A percentile compares a stretch with the other conserved stretches of the same genome.
These are phyloP conservation scores for Hyaena hyaena DNA, from an alignment of 2,113 vertebrate genomes.

Conservation along the genomic window DNA sequence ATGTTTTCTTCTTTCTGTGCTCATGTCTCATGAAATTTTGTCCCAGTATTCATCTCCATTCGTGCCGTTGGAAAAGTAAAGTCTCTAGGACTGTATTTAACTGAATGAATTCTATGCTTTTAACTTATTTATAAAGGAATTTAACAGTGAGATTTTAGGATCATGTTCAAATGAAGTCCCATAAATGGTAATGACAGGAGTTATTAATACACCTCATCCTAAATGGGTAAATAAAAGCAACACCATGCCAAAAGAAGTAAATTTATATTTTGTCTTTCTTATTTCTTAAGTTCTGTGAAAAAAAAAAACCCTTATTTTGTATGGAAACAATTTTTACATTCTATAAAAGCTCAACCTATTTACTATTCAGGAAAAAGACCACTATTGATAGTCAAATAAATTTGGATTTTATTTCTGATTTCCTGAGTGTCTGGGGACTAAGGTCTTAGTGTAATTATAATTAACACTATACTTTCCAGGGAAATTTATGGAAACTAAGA, in stretches of 20 bases:
- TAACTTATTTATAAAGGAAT: background rate
- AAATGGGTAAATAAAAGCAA: background rate
- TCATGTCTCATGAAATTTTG: background rate
- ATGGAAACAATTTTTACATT: background rate
- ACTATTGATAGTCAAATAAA: background rate
- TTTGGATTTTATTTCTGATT: background rate
- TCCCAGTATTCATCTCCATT: background rate
- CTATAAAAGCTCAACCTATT: background rate
- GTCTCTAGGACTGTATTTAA: conserved; percentile 3
- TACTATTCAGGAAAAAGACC: background rate
- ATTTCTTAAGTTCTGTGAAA: background rate
- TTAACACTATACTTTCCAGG: background rate
- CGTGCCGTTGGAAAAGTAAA: conserved; percentile 11
- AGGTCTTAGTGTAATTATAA: background rate
- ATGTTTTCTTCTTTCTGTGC: background rate
- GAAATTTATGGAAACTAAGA: background rate
- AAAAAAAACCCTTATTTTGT: background rate
- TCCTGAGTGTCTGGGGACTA: background rate
- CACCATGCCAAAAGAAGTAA: background rate
- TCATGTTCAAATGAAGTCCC: background rate
- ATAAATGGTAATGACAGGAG: background rate
- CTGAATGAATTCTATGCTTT: background rate
- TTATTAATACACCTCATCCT: background rate
- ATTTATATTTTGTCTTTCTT: background rate
- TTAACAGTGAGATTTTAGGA: conserved; percentile 13